These are phyloP conservation scores for Neodon shergylaensis DNA, from an alignment of 2,113 vertebrate species.

Conservation along the genomic window DNA sequence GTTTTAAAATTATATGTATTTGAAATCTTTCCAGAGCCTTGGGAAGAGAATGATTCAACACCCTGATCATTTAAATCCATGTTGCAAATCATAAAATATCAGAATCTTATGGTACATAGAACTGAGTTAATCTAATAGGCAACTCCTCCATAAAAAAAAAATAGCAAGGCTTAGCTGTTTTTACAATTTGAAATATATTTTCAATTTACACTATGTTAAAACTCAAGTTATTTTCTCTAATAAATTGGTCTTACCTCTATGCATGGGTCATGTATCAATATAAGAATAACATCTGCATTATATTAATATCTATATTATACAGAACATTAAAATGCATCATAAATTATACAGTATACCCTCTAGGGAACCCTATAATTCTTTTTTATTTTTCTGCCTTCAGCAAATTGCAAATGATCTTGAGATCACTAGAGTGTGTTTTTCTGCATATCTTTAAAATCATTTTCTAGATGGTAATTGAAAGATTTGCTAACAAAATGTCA, in stretches of 20 bases:
- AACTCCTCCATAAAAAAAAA: not conserved
- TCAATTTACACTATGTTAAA: slow-evolving; percentile 60
- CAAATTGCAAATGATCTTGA: slow-evolving; percentile 69
- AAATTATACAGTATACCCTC: slow-evolving; percentile 69
- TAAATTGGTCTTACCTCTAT: slow-evolving; percentile 59
- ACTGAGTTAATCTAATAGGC: slow-evolving; percentile 46
- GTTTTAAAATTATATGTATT: slow-evolving; percentile 67
- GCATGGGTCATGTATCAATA: slow-evolving; percentile 66
- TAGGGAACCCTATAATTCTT: not conserved
- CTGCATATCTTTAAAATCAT: slow-evolving; percentile 61
- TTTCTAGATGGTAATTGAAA: slow-evolving; percentile 18
- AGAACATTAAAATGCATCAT: slow-evolving; percentile 73
- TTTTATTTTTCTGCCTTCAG: slow-evolving; percentile 48
- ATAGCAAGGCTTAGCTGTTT: not conserved
- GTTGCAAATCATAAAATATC: slow-evolving; percentile 54
- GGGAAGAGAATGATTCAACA: slow-evolving; percentile 25
- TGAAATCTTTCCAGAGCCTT: slow-evolving; percentile 67
- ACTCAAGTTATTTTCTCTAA: slow-evolving; percentile 74
- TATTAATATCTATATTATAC: slow-evolving; percentile 79
- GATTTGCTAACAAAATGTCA: not conserved
- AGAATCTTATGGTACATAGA: slow-evolving; percentile 12
- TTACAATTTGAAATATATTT: slow-evolving; percentile 50
- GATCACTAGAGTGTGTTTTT: slow-evolving; percentile 43
- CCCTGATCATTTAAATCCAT: slow-evolving; percentile 63
- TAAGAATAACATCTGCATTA: slow-evolving; percentile 69